phyloP scores from a whole-genome alignment of 2,113 vertebrate genomes.

The Vombatus ursinus region DNA sequence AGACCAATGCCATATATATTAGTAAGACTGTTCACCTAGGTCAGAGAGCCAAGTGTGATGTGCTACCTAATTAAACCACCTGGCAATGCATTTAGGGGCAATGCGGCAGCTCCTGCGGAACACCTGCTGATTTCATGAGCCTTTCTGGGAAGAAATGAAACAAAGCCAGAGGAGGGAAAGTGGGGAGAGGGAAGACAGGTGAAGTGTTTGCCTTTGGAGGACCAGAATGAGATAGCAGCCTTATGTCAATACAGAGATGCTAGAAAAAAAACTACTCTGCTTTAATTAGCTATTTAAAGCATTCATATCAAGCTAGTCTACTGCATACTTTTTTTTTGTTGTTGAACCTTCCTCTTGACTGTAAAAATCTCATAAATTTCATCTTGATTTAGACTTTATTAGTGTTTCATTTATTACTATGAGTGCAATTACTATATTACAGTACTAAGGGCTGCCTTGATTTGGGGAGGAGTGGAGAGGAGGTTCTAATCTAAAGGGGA shows the following conservation, averaged over 20 bases:
- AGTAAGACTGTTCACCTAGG: neutral
- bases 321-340: neutral
- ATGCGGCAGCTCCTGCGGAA: neutral
- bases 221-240: neutral
- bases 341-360: neutral
- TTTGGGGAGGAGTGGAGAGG: neutral
- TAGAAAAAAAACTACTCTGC: neutral
- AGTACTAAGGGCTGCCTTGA: neutral
- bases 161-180: neutral
- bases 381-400: neutral
- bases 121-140: neutral
- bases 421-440: neutral
- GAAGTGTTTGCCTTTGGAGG: neutral
- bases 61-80: neutral
- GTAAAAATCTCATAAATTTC: neutral
- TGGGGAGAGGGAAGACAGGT: neutral
- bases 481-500: neutral
- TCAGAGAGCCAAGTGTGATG: neutral
- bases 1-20: neutral
- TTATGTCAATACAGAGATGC: neutral
- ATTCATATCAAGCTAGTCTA: neutral
- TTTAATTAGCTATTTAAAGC: neutral
- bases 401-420: neutral
- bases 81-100: neutral
- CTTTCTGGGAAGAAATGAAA: neutral